A percentile compares a stretch with the other conserved stretches of the same genome.
These are phyloP conservation scores for Drosophila formosana DNA, from an alignment of 2,888 invertebrate genomes.

Conservation along the genomic window DNA sequence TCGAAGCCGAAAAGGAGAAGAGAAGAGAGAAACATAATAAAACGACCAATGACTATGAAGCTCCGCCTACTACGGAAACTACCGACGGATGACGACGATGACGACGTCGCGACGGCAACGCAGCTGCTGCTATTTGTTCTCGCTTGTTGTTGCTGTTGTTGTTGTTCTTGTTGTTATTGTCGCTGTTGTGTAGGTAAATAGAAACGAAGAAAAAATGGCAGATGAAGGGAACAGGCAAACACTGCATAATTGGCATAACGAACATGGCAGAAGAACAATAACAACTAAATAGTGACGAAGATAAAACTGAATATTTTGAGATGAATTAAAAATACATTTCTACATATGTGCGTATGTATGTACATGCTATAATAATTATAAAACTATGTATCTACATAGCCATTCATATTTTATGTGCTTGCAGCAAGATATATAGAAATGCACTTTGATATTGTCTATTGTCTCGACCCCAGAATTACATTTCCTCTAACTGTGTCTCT, in stretches of 20 bases:
- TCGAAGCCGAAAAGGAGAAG: constrained; percentile 72
- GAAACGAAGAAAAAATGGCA: constrained; percentile 63
- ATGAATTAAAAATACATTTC: constrained; percentile 12
- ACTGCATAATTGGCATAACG: constrained; percentile 53
- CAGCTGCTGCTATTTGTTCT: constrained; percentile 58
- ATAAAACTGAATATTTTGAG: constrained; percentile 12
- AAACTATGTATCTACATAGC: no score
- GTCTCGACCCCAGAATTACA: no score
- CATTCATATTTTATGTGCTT: neutral
- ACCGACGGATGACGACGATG: constrained; percentile 61
- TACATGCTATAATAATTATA: no score
- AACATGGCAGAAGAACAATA: constrained; percentile 23
- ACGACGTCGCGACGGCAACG: constrained; percentile 38
- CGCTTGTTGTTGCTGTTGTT: constrained; percentile 29
- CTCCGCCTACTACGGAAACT: constrained; percentile 83
- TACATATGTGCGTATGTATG: neutral
- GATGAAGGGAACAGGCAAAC: constrained; percentile 35
- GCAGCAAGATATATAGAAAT: no score
- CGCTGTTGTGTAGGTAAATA: constrained; percentile 65
- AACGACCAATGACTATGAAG: constrained; percentile 83
- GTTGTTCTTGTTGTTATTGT: constrained; percentile 33
- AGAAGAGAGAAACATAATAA: constrained; percentile 75
- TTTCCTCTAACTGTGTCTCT: no score
- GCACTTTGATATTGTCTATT: no score
- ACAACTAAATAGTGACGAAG: constrained; percentile 3